These are phyloP conservation scores for Petrocephalus schoutedeni DNA, from an alignment of 2,797 vertebrate species.

Conservation along the genomic window DNA sequence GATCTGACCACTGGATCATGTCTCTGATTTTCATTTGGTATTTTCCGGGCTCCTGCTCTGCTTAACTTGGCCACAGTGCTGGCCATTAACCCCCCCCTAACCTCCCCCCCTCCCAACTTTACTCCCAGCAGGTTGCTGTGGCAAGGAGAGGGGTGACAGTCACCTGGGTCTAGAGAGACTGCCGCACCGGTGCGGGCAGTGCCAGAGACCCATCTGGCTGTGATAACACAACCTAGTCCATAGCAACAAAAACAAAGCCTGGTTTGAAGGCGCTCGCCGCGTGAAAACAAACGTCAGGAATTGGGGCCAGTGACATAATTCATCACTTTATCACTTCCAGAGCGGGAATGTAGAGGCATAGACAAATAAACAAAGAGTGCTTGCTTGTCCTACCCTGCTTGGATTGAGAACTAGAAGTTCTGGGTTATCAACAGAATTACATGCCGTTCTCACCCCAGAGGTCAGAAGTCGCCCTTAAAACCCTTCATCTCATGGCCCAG, in stretches of 20 bases:
- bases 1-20: slow-evolving; percentile 40
- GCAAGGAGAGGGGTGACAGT: neutral
- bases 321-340: slow-evolving; percentile 2
- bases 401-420: neutral
- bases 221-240: neutral
- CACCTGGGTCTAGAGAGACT: neutral
- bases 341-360: neutral
- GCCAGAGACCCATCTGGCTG: neutral
- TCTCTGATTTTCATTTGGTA: slow-evolving; percentile 44
- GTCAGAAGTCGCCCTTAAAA: neutral
- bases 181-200: too few relatives aligned
- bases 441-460: neutral
- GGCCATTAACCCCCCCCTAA: slow-evolving; percentile 18
- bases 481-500: neutral
- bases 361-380: neutral
- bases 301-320: neutral
- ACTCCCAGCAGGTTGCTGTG: neutral
- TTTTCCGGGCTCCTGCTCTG: slow-evolving; percentile 35
- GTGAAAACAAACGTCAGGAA: neutral
- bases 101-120: neutral
- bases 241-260: neutral
- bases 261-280: neutral
- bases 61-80: slow-evolving; percentile 45
- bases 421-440: neutral
- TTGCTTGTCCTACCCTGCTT: neutral